Percentiles rank a stretch among this genome's conserved stretches.
These are phyloP conservation scores for Conomelus anceps DNA, from an alignment of 2,888 invertebrate genomes.

Conservation along the genomic window DNA sequence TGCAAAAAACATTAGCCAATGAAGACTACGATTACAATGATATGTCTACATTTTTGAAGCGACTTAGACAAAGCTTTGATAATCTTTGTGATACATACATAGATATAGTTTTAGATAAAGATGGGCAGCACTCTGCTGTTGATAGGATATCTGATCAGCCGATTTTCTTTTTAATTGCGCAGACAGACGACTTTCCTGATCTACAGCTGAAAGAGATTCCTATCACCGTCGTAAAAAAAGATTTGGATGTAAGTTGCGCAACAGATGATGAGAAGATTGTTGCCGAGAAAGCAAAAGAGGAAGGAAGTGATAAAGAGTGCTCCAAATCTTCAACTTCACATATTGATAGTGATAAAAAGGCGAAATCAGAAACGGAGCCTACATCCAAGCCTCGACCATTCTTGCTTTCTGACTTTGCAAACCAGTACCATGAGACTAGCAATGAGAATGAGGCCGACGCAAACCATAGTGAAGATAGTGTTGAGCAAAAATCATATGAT, in stretches of 20 bases:
- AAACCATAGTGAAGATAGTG: conserved; percentile 2
- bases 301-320: not conserved
- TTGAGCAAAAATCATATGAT: not conserved
- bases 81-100: conserved; percentile 47
- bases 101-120: conserved; percentile 46
- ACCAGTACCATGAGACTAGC: conserved; percentile 22
- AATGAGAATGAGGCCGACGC: conserved; percentile 22
- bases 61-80: conserved; percentile 44
- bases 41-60: conserved; percentile 35
- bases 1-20: conserved; percentile 17
- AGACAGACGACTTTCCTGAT: conserved; percentile 47
- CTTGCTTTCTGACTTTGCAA: conserved; percentile 26
- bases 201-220: conserved; percentile 39
- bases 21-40: conserved; percentile 25
- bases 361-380: not conserved
- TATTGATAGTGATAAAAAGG: not conserved
- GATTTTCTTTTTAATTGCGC: conserved; percentile 51
- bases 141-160: conserved; percentile 48
- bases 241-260: conserved; percentile 27
- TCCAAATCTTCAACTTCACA: not conserved
- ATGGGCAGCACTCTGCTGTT: conserved; percentile 44
- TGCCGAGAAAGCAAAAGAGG: conserved; percentile 27
- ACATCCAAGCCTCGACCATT: conserved; percentile 17
- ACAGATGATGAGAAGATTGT: conserved; percentile 22
- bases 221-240: conserved; percentile 24